Base-by-base conservation (phyloP, 2,888 invertebrate genomes). In the Ferrisia virgata region DNA sequence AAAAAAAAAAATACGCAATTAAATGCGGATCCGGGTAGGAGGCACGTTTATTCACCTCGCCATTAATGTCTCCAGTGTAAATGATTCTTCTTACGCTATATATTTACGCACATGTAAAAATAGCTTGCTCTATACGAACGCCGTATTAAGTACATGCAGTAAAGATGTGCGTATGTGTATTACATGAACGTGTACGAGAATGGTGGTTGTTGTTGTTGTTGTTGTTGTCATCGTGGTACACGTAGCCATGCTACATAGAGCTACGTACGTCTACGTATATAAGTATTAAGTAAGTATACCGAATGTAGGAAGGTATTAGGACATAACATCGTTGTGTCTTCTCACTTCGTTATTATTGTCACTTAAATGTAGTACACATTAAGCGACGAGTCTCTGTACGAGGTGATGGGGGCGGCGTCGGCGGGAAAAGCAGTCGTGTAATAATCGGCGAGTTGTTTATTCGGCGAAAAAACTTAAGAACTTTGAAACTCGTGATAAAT, bases 31-130 rank as follows among this genome's bases (percentile, higher is more conserved):
- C 72, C 36, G 25, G 18, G 36, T 18, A 33, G 72, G 6, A 76
- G 31, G n/a, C 15, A 76, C 36, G 72, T 76, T 76, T 76, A 76
- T 76, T 76, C 72, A 76, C 72, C 72, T 36, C 72, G 72, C 18
- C 72, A 36, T 76, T 76, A 76, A 36, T 36, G 72, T 76, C 72
- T 76, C 72, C 72, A 76, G 72, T 76, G 72, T 76, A 76, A 76
- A 76, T 76, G 72, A 28, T 33, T 33, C 72, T 76, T 76, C n/a
- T n/a, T 47, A 47, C 36, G 36, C 4, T 4, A 36, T 53, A 53
- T 18, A 53, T 76, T 76, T 76, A 76, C 72, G 72, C 72, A 76
- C 72, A 76, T 76, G 36, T 76, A 76, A 76, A 76, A 76, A 76
- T 76, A 76, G 72, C 72, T 36, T 9, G 33, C 25, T 72, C 72